Base-by-base conservation (phyloP, 2,113 vertebrate species). In the Rhabdomys dilectus region DNA sequence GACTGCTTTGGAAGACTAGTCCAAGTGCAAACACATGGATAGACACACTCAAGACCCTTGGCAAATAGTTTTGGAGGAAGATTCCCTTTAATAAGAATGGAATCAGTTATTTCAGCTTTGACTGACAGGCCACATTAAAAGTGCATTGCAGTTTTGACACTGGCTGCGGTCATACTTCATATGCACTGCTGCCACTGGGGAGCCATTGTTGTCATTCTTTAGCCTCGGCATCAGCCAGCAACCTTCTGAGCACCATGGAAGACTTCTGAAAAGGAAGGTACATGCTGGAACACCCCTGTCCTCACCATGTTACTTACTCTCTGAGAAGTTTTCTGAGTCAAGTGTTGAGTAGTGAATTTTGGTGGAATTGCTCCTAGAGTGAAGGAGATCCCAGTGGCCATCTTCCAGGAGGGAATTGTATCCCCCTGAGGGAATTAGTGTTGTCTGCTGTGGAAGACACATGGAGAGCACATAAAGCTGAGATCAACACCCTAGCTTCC, bases 41-140 rank as follows among this genome's bases (percentile, higher is more conserved):
- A 68, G 34, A 56, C 39, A 73, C 21, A n/a, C 45, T 68, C 45
- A 80, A n/a, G 60, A 90, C 96, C 80, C 78, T 95, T 94, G 91
- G 42, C 9, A 93, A 97, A 92, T n/a, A 92, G 62, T 72, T 89
- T 82, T 89, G 60, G 93, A 97, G 94, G 91, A 72, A 87, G 0
- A 39, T 80, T 73, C 85, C 93, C 51, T 97, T 96, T 62, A 53
- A 81, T 45, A 91, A 84, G 81, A 94, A 45, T 76, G 78, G 82
- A 94, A 97, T 39, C 56, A 62, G 42, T 0, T 73, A 94, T 85
- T 95, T 97, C 68, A 75, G 31, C 77, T 94, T 91, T 96, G 48
- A 95, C 56, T 88, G 96, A 11, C 4, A 39, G 31, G 56, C 73
- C 82, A 42, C 53, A 93, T 96, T 76, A 66, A 77, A 96, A 96